Percentiles rank a stretch among this genome's conserved stretches.
Evolutionary conservation across 2,797 vertebrate genomes (phyloP).

Genomic region (Champsocephalus gunnari): DNA sequence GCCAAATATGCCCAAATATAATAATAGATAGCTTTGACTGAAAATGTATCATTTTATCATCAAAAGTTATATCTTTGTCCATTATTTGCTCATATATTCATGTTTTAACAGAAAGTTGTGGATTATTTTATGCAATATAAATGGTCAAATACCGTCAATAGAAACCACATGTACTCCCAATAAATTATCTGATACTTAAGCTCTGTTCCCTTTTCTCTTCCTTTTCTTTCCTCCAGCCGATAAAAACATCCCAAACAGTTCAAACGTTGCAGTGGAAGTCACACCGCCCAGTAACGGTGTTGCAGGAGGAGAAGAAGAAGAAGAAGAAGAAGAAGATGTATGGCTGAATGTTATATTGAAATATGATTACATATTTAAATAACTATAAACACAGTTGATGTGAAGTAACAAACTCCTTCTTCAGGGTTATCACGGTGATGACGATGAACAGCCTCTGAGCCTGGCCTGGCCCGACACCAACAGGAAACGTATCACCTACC

Average conservation of each 20-base stretch:
- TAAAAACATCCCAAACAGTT: conserved; percentile 87
- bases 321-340: conserved; percentile 57
- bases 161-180: conserved; percentile 14
- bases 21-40: too few relatives aligned
- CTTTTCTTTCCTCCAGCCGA: conserved; percentile 72
- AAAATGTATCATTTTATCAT: neutral
- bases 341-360: neutral
- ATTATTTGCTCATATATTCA: neutral
- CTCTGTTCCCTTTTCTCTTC: neutral
- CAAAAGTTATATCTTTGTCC: neutral
- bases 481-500: conserved; percentile 90
- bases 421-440: conserved; percentile 79
- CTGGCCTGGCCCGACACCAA: conserved; percentile 92
- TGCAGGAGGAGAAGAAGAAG: conserved; percentile 73
- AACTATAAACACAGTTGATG: neutral
- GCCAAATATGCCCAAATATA: too few relatives aligned
- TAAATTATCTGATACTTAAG: neutral
- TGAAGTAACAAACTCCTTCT: neutral
- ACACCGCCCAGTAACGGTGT: conserved; percentile 90
- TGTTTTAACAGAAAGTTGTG: neutral
- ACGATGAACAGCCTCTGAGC: conserved; percentile 94
- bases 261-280: conserved; percentile 93
- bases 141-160: conserved; percentile 27
- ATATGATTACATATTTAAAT: neutral
- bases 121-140: conserved; percentile 16